phyloP scores from a whole-genome alignment of 1,140 invertebrate genomes.

The Drosophila orena region DNA sequence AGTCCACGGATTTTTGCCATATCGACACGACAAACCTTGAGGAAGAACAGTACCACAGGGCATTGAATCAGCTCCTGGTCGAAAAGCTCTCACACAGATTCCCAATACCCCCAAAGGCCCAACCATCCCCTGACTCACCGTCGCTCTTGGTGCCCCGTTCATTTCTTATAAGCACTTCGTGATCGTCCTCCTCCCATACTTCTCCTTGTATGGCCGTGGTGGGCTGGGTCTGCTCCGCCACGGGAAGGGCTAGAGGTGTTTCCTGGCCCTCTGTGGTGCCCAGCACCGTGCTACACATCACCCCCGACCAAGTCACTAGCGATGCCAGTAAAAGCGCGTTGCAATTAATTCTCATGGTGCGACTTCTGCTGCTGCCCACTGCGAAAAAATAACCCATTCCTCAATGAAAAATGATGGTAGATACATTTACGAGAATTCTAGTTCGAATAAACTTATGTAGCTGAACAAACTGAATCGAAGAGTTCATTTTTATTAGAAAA shows the following conservation, averaged over 20 bases:
- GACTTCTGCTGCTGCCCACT: slow-evolving; percentile 32
- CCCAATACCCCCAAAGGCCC: neutral
- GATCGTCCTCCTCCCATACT: slow-evolving; percentile 90
- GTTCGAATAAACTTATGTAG: neutral
- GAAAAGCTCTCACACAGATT: neutral
- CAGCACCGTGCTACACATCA: slow-evolving; percentile 59
- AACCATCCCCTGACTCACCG: slow-evolving; percentile 51
- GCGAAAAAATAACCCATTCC: slow-evolving; percentile 13
- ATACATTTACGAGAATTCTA: too few relatives aligned
- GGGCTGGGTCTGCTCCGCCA: slow-evolving; percentile 79
- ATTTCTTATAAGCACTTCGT: slow-evolving; percentile 90
- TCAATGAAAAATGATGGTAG: slow-evolving; percentile 7
- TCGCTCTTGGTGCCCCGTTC: slow-evolving; percentile 89
- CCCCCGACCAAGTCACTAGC: slow-evolving; percentile 60
- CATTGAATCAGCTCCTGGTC: neutral
- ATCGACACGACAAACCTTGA: slow-evolving; percentile 88
- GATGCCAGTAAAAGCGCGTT: slow-evolving; percentile 58
- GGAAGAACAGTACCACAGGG: slow-evolving; percentile 62
- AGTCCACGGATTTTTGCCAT: slow-evolving; percentile 93
- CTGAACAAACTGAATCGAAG: neutral
- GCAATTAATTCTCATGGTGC: slow-evolving; percentile 65
- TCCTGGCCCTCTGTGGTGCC: slow-evolving; percentile 82
- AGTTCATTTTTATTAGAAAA: neutral
- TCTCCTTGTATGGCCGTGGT: slow-evolving; percentile 84
- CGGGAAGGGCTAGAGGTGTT: slow-evolving; percentile 78